Conservation (phyloP, 2,888 invertebrate species). For the Sinodicranocentrus sp. region DNA sequence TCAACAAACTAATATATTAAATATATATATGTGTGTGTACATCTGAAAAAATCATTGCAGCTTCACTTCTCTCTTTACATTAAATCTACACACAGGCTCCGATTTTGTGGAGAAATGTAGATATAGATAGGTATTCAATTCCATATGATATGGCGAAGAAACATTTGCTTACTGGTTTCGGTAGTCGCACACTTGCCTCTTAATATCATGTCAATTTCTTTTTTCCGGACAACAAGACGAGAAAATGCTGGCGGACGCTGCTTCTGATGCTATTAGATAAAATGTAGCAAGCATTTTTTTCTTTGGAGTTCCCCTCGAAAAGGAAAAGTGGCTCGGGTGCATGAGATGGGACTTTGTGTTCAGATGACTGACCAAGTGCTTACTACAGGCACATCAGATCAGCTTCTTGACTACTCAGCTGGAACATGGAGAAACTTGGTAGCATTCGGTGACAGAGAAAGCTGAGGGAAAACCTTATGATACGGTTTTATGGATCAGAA, state of each 20-base stretch:
- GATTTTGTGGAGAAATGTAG: too few species aligned
- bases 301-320: slow-evolving; percentile 15
- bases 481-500: slow-evolving; percentile 31
- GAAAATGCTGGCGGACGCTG: slow-evolving; percentile 40
- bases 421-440: slow-evolving; percentile 56
- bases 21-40: slow-evolving; percentile 7
- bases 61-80: slow-evolving; percentile 32
- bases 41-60: slow-evolving; percentile 43
- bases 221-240: slow-evolving; percentile 37
- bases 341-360: slow-evolving; percentile 55
- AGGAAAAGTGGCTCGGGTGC: slow-evolving; percentile 8
- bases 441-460: slow-evolving; percentile 58
- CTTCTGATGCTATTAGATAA: slow-evolving; percentile 35
- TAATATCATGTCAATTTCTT: slow-evolving; percentile 55
- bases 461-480: slow-evolving; percentile 36
- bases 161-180: not conserved
- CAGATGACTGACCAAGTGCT: slow-evolving; percentile 58
- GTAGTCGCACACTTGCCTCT: slow-evolving; percentile 20
- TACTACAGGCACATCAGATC: slow-evolving; percentile 60
- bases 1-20: not conserved
- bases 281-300: slow-evolving; percentile 31
- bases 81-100: not conserved
- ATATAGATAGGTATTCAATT: not conserved
- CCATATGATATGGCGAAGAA: not conserved
- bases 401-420: slow-evolving; percentile 50